A percentile compares a stretch with the other conserved stretches of the same genome.
phyloP scores from a whole-genome alignment of 2,888 invertebrate species.

The Oxycera nigricornis region DNA sequence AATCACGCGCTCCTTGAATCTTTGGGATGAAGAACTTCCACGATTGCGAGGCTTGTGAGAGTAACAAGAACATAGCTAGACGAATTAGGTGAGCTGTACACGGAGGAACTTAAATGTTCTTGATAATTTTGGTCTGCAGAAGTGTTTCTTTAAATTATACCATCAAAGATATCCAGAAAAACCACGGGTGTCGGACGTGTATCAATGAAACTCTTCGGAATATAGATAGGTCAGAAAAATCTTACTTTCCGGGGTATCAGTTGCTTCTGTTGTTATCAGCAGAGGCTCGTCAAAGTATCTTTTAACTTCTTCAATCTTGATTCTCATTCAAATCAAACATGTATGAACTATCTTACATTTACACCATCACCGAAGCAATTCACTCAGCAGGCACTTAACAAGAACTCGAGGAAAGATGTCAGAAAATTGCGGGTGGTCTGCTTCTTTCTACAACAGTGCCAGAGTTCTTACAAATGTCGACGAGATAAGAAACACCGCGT shows the following conservation, averaged over 20 bases:
- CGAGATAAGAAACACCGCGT: conserved; percentile 42
- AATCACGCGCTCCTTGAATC: conserved; percentile 47
- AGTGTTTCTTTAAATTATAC: neutral
- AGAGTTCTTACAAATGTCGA: conserved; percentile 45
- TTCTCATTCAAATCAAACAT: too few species aligned
- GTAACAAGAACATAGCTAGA: neutral
- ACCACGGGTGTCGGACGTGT: too few species aligned
- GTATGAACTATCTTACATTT: neutral
- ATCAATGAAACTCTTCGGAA: too few species aligned
- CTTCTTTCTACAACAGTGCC: conserved; percentile 35
- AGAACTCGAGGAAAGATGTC: conserved; percentile 34
- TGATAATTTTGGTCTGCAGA: neutral
- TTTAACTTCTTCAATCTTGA: too few species aligned
- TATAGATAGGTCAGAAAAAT: too few species aligned
- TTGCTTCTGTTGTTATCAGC: too few species aligned
- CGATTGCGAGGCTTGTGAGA: neutral
- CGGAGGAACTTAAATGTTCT: neutral
- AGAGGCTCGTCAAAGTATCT: too few species aligned
- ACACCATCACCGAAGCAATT: conserved; percentile 15
- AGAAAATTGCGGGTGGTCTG: conserved; percentile 44
- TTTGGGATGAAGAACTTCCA: conserved; percentile 2
- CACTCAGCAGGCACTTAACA: conserved; percentile 41
- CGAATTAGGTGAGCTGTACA: neutral
- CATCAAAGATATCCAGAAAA: too few species aligned
- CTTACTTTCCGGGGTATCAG: too few species aligned